These are phyloP conservation scores for Platycheirus rosarum DNA, from an alignment of 2,888 invertebrate genomes.

Conservation along the genomic window DNA sequence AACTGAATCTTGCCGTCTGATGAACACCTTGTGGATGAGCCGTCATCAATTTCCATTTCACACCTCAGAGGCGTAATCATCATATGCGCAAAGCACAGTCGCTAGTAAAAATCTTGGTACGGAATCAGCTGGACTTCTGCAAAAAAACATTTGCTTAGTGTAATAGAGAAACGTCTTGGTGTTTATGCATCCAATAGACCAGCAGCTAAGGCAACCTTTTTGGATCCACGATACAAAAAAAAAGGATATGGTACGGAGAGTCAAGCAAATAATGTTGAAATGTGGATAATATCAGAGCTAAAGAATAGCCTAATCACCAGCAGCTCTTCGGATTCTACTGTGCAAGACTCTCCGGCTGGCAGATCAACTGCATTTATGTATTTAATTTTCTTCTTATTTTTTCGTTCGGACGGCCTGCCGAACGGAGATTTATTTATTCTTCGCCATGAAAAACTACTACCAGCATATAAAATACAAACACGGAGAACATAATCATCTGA, in stretches of 20 bases:
- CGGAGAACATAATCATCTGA: too few species aligned
- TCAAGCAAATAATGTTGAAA: conserved; percentile 3
- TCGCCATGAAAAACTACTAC: too few species aligned
- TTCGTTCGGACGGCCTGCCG: too few species aligned
- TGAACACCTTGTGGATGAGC: background rate
- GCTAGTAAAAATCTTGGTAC: conserved; percentile 6
- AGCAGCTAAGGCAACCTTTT: conserved; percentile 27
- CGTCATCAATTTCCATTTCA: conserved; percentile 4
- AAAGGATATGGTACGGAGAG: conserved; percentile 18
- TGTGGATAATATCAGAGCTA: conserved; percentile 7
- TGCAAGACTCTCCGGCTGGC: too few species aligned
- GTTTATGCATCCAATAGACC: conserved; percentile 3
- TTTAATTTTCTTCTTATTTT: too few species aligned
- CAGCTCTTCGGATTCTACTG: background rate
- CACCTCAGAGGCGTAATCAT: conserved; percentile 1
- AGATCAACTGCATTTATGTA: too few species aligned
- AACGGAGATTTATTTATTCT: too few species aligned
- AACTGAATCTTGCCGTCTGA: conserved; percentile 6
- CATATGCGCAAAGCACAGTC: conserved; percentile 16
- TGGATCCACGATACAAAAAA: conserved; percentile 25
- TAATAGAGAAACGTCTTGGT: too few species aligned
- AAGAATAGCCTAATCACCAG: background rate
- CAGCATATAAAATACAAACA: too few species aligned
- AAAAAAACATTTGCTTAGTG: conserved; percentile 19
- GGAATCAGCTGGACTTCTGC: conserved; percentile 15